Evolutionary conservation across 2,113 vertebrate species (phyloP).

Genomic region (Otolemur garnettii): DNA sequence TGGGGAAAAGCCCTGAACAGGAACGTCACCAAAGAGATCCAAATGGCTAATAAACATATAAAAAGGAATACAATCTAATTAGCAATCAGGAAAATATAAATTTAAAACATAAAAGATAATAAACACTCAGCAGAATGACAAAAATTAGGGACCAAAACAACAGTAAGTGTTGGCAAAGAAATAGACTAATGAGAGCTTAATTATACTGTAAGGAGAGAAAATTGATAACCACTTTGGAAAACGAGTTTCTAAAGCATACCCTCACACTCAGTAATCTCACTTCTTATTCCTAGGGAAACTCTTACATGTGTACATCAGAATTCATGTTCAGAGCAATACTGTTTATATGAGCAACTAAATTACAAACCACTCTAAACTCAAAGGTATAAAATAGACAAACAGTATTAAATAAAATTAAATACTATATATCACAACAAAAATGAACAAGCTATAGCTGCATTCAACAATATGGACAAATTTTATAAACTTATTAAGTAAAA

Average conservation of each 20-base stretch:
- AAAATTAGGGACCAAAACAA: constrained; percentile 7
- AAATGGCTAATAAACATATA: neutral
- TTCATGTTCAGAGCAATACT: neutral
- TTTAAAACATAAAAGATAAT: constrained; percentile 23
- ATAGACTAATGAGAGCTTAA: neutral
- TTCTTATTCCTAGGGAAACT: constrained; percentile 19
- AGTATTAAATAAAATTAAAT: neutral
- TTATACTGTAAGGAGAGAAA: neutral
- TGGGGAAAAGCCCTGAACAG: neutral
- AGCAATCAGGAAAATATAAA: neutral
- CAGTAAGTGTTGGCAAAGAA: constrained; percentile 27
- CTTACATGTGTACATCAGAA: neutral
- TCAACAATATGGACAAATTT: neutral
- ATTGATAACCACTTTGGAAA: neutral
- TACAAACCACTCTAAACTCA: neutral
- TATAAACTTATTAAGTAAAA: constrained; percentile 4
- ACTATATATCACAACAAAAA: constrained; percentile 34
- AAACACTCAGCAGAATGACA: neutral
- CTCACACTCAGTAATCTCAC: neutral
- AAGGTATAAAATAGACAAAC: constrained; percentile 18
- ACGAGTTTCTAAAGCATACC: neutral
- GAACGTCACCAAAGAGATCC: neutral
- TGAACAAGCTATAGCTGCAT: neutral
- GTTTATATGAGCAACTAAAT: neutral
- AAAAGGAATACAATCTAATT: neutral